Conservation (phyloP, 2,113 vertebrate genomes). For the Phrynosoma blainvillii region DNA sequence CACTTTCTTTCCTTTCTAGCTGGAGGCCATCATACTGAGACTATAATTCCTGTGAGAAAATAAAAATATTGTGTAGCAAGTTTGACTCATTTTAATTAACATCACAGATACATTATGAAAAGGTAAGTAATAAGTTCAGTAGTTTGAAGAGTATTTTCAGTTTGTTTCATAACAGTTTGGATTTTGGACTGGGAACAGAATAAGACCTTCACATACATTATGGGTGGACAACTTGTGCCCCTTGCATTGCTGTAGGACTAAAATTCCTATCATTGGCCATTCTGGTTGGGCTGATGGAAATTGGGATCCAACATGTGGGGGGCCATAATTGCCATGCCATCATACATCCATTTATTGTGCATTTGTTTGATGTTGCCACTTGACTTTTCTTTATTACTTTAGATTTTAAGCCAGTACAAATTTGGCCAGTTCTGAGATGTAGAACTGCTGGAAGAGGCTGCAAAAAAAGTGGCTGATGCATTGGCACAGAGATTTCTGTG, state of each 20-base stretch:
- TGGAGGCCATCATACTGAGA: slow-evolving; percentile 31
- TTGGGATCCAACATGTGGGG: too few species aligned
- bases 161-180: neutral
- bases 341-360: neutral
- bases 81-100: neutral
- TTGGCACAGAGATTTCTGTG: neutral
- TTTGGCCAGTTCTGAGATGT: neutral
- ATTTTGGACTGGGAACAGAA: neutral
- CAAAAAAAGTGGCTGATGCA: neutral
- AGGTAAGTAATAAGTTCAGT: neutral
- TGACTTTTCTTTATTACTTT: neutral
- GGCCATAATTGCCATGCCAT: too few species aligned
- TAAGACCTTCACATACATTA: neutral
- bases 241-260: too few species aligned
- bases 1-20: slow-evolving; percentile 32
- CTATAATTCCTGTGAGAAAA: slow-evolving; percentile 27
- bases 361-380: neutral
- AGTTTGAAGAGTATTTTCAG: neutral
- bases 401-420: neutral
- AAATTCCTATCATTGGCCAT: too few species aligned
- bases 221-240: too few species aligned
- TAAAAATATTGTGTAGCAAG: neutral
- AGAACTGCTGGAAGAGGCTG: neutral
- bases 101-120: neutral
- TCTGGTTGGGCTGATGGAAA: too few species aligned